phyloP scores from a whole-genome alignment of 1,140 invertebrate species.

The Gonioctena quinquepunctata region DNA sequence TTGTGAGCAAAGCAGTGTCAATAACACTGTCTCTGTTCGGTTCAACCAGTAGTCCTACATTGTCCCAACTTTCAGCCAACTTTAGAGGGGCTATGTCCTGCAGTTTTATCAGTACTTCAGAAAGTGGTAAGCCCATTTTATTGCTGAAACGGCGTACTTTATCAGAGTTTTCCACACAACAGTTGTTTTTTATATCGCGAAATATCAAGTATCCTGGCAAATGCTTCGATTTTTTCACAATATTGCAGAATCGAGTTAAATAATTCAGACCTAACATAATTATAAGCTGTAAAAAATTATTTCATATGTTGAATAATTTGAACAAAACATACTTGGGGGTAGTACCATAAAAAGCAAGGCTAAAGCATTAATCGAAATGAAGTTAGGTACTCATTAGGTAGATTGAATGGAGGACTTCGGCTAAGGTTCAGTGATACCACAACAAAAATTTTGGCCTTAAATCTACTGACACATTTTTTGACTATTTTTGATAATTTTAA shows the following conservation, averaged over 20 bases:
- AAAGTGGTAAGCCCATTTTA: constrained; percentile 27
- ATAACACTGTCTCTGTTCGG: constrained; percentile 67
- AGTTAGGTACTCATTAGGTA: too few relatives aligned
- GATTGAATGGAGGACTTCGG: too few relatives aligned
- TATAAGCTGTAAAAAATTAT: too few relatives aligned
- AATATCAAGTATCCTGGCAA: not conserved
- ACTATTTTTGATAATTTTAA: too few relatives aligned
- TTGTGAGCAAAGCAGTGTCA: constrained; percentile 82
- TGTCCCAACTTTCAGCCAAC: constrained; percentile 90
- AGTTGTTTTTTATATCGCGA: not conserved
- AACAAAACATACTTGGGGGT: too few relatives aligned
- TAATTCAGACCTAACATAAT: not conserved
- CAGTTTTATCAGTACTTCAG: constrained; percentile 53
- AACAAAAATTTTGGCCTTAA: too few relatives aligned
- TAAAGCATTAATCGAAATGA: too few relatives aligned
- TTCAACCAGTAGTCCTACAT: constrained; percentile 90
- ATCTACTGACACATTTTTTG: too few relatives aligned
- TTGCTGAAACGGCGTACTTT: not conserved
- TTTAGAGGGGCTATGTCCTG: constrained; percentile 71
- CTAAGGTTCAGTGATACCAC: too few relatives aligned
- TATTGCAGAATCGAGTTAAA: not conserved
- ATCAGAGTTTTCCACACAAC: not conserved
- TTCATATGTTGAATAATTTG: too few relatives aligned
- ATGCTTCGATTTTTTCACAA: not conserved
- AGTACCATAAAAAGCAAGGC: too few relatives aligned